Base-by-base conservation (phyloP, 2,888 invertebrate species). In the Copidosoma aretas region DNA sequence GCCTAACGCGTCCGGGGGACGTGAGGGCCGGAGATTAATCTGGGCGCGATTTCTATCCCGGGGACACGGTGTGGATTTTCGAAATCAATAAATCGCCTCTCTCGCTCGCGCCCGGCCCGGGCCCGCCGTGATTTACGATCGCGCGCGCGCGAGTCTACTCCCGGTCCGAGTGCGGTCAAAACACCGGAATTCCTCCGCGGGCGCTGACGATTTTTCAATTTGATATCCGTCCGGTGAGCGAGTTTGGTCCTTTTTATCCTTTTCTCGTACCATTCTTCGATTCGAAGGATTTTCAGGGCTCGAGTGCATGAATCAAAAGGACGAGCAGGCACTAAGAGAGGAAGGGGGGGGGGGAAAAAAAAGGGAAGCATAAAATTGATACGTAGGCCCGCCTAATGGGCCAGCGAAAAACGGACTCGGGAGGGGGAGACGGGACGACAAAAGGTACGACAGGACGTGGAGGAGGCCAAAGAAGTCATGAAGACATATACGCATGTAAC, bases 341-440 rank as follows among this genome's bases (percentile, higher is more conserved):
- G n/a, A n/a, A n/a, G n/a, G 32, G 32, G 32, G 8, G 32, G 32
- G 19, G 64, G 64, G 77, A 80, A n/a, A n/a, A n/a, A n/a, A n/a
- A n/a, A n/a, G 32, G 32, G 32, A 32, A 8, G 32, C 32, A 80
- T 81, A 80, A 81, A 82, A 82, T 81, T 82, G 79, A 82, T 81
- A 81, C 80, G 80, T 80, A 79, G 81, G 78, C 77, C 73, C 75
- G 8, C 4, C 77, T 81, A 81, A 81, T 80, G 81, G 80, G 68
- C 75, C 77, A 75, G 32, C 78, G 77, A 78, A 80, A 79, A 80
- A 79, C 75, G 78, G 75, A 73, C 76, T 78, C 77, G 76, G 79
- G 78, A n/a, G n/a, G n/a, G n/a, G n/a, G 78, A 77, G 79, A 79
- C 79, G 78, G 77, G 76, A 77, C 78, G 76, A 81, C 79, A 81